Evolutionary conservation across 2,888 invertebrate species (phyloP), one percentile per base, ranked within the genome.

Genomic region (Stratiomys singularior): DNA sequence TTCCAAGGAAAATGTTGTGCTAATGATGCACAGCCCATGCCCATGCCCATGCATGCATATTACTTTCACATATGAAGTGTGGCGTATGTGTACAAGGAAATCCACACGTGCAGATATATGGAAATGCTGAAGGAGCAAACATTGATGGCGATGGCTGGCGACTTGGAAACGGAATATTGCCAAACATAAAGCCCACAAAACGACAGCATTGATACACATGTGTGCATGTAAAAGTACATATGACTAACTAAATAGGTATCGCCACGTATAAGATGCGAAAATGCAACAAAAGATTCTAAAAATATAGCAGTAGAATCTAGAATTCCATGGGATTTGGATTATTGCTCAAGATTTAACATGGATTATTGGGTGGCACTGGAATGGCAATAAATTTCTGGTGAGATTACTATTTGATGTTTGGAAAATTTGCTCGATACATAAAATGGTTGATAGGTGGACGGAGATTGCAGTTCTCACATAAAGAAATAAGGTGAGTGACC

Each of bases 201-300:
- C 37, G 37, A 37, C 3, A 37, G 37, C 37, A 37, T 37, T 3
- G 37, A 9, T 3, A 5, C 66, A 66, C 18, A 66, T 66, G n/a
- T 63, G 27, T 27, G 15, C 58, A 1, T 63, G n/a, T 28, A 25
- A n/a, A n/a, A n/a, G n/a, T n/a, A n/a, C 28, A n/a, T 13, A 37
- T n/a, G 37, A 28, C 37, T 37, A 30, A 63, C 63, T 28, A 66
- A 3, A n/a, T n/a, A 52, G 52, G 52, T 52, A 52, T 52, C 15
- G 27, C 37, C n/a, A 63, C 63, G 27, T 27, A 11, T 25, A 1
- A 25, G 25, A 25, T 63, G 15, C 28, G 27, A 25, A 37, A n/a
- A 21, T 66, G 66, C 66, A 66, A 66, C 69, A 69, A 69, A 69
- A 69, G 69, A 47, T 69, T 69, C 69, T 69, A 69, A 69, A 69